These are phyloP conservation scores for Australoheros scitulus DNA, from an alignment of 2,113 vertebrate genomes.

Conservation along the genomic window DNA sequence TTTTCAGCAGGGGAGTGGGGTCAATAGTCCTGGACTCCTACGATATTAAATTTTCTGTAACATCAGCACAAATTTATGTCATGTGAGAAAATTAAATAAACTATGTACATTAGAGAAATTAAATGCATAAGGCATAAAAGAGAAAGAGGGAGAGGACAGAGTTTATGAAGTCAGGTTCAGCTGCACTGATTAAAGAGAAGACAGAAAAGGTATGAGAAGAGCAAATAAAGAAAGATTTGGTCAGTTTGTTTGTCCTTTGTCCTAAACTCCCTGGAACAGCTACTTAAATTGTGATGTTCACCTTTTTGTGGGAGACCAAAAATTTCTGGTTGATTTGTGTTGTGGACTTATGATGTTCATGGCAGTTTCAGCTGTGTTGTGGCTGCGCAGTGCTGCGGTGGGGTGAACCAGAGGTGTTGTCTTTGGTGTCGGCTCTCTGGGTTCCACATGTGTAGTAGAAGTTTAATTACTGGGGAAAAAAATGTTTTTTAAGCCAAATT, in stretches of 20 bases:
- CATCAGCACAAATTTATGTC: conserved; percentile 17
- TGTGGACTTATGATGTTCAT: accelerated
- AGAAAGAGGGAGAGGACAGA: not conserved
- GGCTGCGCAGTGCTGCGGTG: not conserved
- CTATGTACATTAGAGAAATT: conserved; percentile 1
- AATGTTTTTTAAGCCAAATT: not conserved
- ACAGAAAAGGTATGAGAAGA: not conserved
- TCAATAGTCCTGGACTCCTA: conserved; percentile 11
- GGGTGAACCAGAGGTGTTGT: no score
- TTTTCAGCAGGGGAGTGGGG: conserved; percentile 3
- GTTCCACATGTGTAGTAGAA: not conserved
- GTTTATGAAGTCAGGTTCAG: not conserved
- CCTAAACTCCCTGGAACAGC: not conserved
- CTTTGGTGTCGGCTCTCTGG: not conserved
- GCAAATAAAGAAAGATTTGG: not conserved
- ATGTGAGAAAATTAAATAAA: conserved; percentile 15
- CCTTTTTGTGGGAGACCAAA: not conserved
- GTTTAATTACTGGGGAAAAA: not conserved
- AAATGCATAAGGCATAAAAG: not conserved
- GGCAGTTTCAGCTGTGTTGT: not conserved
- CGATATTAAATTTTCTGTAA: conserved; percentile 1
- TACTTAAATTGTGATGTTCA: not conserved
- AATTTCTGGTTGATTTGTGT: no score
- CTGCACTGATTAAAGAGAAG: not conserved
- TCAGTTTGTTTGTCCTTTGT: not conserved